Percentiles rank a stretch among this genome's conserved stretches.
Evolutionary conservation across 2,888 invertebrate species (phyloP).

Genomic region (Cephus spinipes): DNA sequence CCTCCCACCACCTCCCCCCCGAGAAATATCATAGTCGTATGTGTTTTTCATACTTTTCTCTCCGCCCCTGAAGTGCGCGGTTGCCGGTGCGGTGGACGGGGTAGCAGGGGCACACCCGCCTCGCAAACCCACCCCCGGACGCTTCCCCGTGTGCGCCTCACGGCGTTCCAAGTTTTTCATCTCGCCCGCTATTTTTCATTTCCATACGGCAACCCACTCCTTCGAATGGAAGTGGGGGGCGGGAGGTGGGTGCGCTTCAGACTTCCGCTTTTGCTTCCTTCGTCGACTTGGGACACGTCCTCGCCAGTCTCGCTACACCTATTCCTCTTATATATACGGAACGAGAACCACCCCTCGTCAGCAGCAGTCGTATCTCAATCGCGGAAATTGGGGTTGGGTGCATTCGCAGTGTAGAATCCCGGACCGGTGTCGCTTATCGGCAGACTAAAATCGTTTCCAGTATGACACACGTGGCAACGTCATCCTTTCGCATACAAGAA

Average conservation of each 20-base stretch:
- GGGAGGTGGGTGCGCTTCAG: slow-evolving; percentile 19
- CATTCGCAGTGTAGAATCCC: no score
- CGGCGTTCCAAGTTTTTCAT: slow-evolving; percentile 48
- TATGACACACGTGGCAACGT: no score
- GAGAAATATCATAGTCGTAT: slow-evolving; percentile 20
- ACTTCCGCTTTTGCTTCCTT: slow-evolving; percentile 25
- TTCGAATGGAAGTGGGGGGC: slow-evolving; percentile 18
- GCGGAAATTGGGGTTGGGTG: no score
- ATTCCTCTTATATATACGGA: no score
- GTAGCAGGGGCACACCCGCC: slow-evolving; percentile 1
- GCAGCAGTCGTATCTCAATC: no score
- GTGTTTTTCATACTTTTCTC: slow-evolving; percentile 32
- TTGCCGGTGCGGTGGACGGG: no score
- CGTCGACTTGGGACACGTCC: slow-evolving; percentile 1
- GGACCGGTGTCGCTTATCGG: no score
- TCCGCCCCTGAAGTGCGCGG: slow-evolving; percentile 16
- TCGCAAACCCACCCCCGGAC: not conserved
- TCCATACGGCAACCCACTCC: slow-evolving; percentile 25
- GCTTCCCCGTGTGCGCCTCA: slow-evolving; percentile 11
- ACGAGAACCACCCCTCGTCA: no score
- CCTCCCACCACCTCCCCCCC: slow-evolving; percentile 7
- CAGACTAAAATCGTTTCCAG: no score
- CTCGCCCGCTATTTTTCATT: slow-evolving; percentile 47
- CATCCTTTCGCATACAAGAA: no score
- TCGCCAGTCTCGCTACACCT: not conserved